Evolutionary conservation across 2,888 invertebrate species (phyloP), one percentile per base, ranked within the genome.

Genomic region (Sinopyrophorus schimmeli): DNA sequence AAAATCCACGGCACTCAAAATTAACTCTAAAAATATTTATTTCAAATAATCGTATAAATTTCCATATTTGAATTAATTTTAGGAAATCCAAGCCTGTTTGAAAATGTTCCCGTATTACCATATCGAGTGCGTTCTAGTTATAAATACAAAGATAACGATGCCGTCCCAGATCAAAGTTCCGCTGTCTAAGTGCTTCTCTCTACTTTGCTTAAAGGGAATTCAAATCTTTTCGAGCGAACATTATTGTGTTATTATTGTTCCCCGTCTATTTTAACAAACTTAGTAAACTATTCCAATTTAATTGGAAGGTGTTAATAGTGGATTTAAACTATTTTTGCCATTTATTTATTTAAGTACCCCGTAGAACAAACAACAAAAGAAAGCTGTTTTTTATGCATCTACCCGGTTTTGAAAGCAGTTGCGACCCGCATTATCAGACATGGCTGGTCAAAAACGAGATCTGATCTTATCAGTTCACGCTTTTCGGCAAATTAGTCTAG

Each of bases 81-180:
- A 5, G 21, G 31, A 41, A 51, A 41, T 41, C 46, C 51, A 41
- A 42, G 26, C 51, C 51, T 51, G 51, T 37, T 42, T 43, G 17
- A 41, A 46, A 27, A 51, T 35, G 51, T 15, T 42, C 42, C 28
- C 10, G 44, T 50, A 59, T 59, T 59, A 57, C 55, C 59, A 59
- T 57, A 59, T 57, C 59, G 57, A 56, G 57, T 53, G 49, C 39
- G 51, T 55, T 49, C 48, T 43, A 41, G 52, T 53, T 58, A 54
- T 57, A 57, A 60, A 58, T 58, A 54, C 54, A 59, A 57, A 60
- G 57, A 60, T 60, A 60, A 60, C 58, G 60, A 60, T 53, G 53
- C 59, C 53, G 54, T 56, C 44, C 46, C 39, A 51, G 58, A 59
- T 60, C 59, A 60, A 59, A 58, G 60, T 60, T 54, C 59, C 60